Evolutionary conservation across 1,140 invertebrate species (phyloP), one percentile per base, ranked within the genome.

Genomic region (Galendromus occidentalis): DNA sequence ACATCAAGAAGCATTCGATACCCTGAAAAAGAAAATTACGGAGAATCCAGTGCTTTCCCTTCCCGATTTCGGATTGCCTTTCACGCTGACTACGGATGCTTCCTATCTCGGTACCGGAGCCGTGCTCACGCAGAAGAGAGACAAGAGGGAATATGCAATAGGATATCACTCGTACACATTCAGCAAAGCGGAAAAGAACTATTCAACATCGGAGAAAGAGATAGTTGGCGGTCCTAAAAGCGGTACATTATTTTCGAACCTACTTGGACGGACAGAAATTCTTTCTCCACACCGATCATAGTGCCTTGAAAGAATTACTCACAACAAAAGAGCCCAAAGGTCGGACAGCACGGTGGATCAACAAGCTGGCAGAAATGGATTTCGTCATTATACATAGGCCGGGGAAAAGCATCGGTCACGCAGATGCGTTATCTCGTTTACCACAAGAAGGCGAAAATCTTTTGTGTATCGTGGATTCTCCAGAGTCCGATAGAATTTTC

Each of bases 301-400:
- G 39, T 0, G 44, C 67, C 14, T 64, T 69, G 28, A n/a, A 66
- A 42, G 33, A 42, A 17, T 66, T 64, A 6, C 64, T 68, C 12
- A 1, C 0, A 4, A 69, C 68, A 28, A 42, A 25, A 41, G 51
- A 68, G 6, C 14, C 66, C 4, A 2, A 42, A 4, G 25, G 55
- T 12, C 28, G 29, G 18, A 44, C 67, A n/a, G 65, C 39, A 14
- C 20, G 65, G 39, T 69, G 67, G 68, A 41, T 55, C 7, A 14
- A 66, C 12, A 33, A 41, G 0, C 29, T 66, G 12, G 22, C 67
- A 42, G 51, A 66, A 12, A 66, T 51, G 20, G 47, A 68, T 29
- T 69, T 67, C 55, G 39, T 44, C 28, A 59, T 69, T 6, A 18
- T 44, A 1, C 67, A 69, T 42, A 14, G 67, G 2, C 6, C 44